phyloP scores from a whole-genome alignment of 2,113 vertebrate genomes.

The Oncorhynchus kisutch region DNA sequence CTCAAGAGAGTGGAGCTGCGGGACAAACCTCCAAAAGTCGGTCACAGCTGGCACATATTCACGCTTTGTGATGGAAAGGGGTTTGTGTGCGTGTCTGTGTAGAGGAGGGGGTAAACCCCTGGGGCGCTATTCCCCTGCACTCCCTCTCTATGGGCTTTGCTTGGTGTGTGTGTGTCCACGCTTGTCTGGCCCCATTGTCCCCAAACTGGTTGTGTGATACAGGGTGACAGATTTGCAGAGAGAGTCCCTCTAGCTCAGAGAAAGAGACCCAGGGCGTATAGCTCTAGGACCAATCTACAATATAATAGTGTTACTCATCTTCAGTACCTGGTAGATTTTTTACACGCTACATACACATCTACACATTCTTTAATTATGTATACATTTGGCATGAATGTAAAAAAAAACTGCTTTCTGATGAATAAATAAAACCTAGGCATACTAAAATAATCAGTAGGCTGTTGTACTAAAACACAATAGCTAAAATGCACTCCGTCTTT shows the following conservation, averaged over 20 bases:
- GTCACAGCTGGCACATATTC: conserved; percentile 58
- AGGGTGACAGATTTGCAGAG: conserved; percentile 63
- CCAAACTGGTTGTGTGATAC: conserved; percentile 50
- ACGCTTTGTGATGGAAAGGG: conserved; percentile 57
- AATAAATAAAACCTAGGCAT: not conserved
- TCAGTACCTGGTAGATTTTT: not conserved
- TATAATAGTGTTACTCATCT: not conserved
- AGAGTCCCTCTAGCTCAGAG: conserved; percentile 23
- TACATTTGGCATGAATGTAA: not conserved
- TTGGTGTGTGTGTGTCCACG: not conserved
- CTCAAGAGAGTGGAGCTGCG: conserved; percentile 59
- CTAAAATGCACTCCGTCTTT: not conserved
- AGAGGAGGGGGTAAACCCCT: conserved; percentile 30
- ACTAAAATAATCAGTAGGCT: not conserved
- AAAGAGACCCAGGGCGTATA: not conserved
- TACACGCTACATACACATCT: not conserved
- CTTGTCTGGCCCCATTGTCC: conserved; percentile 54
- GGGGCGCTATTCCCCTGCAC: not conserved
- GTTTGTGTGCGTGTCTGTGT: conserved; percentile 22
- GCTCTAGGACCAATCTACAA: not conserved
- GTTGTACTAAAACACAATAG: not conserved
- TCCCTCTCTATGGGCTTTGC: not conserved
- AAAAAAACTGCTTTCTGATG: not conserved
- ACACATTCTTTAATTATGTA: not conserved
- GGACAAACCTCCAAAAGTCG: conserved; percentile 66